A percentile compares a stretch with the other conserved stretches of the same genome.
Conservation (phyloP, 2,888 invertebrate species). For the Deilephila porcellus region DNA sequence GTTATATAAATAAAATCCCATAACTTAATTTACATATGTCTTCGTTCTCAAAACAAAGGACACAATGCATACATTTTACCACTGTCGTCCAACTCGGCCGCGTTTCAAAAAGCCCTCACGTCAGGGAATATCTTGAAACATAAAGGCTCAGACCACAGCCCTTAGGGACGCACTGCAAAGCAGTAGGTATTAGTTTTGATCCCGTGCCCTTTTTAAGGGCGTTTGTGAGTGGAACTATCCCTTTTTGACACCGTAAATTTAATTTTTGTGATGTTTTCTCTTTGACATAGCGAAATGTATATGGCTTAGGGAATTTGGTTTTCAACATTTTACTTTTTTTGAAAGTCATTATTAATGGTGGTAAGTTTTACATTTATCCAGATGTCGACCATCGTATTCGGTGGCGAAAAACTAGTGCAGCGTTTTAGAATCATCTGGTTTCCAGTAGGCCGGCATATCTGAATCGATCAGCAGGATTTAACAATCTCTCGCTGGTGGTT, state of each 20-base stretch:
- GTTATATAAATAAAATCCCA: too few species aligned
- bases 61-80: background rate
- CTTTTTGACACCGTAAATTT: background rate
- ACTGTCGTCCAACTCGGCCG: background rate
- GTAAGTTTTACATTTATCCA: too few species aligned
- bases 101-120: background rate
- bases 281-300: background rate
- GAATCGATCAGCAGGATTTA: too few species aligned
- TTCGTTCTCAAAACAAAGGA: background rate
- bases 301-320: too few species aligned
- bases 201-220: constrained; percentile 40
- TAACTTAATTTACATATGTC: background rate
- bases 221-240: constrained; percentile 6
- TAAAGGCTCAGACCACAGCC: constrained; percentile 42
- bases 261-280: background rate
- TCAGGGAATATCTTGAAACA: constrained; percentile 43
- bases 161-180: constrained; percentile 44
- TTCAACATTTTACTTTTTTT: too few species aligned
- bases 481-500: too few species aligned
- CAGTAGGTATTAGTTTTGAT: constrained; percentile 41
- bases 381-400: too few species aligned
- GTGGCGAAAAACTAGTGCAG: too few species aligned
- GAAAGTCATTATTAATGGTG: too few species aligned
- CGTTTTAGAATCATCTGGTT: too few species aligned
- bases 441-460: too few species aligned